Percentiles rank a stretch among this genome's conserved stretches.
These are phyloP conservation scores for Blennius ocellaris DNA, from an alignment of 2,113 vertebrate species.

Conservation along the genomic window DNA sequence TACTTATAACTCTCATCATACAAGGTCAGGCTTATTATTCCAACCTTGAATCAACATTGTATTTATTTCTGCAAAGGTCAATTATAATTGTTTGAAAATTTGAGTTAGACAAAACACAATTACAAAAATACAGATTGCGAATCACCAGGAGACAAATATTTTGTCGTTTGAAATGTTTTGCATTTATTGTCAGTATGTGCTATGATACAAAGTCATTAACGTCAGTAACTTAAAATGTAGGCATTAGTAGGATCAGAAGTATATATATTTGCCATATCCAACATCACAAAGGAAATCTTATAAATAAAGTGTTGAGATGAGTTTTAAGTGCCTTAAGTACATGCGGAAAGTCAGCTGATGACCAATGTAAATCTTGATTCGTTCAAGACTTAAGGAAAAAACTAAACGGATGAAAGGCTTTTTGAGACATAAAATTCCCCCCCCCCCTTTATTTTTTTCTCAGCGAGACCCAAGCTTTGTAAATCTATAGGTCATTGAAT, in stretches of 20 bases:
- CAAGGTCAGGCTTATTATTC: slow-evolving; percentile 6
- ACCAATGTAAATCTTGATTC: not conserved
- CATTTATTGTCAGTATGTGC: too few relatives aligned
- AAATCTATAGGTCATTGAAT: not conserved
- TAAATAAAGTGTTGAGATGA: not conserved
- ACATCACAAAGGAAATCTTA: too few relatives aligned
- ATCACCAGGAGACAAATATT: too few relatives aligned
- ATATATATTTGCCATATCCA: too few relatives aligned
- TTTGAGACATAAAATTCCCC: not conserved
- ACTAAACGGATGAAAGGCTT: not conserved
- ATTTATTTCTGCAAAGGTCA: slow-evolving; percentile 28
- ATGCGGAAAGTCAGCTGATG: not conserved
- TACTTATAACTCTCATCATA: slow-evolving; percentile 17
- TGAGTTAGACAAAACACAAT: too few relatives aligned
- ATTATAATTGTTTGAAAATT: not conserved
- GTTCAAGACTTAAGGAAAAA: not conserved
- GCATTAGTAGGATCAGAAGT: too few relatives aligned
- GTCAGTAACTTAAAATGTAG: too few relatives aligned
- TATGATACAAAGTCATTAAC: too few relatives aligned
- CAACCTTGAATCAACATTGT: too few relatives aligned
- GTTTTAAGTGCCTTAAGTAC: not conserved
- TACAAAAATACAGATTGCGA: too few relatives aligned
- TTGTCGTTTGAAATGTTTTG: too few relatives aligned
- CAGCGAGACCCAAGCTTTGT: not conserved
- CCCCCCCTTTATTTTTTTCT: too few relatives aligned